These are phyloP conservation scores for Prunella fulvescens DNA, from an alignment of 2,113 vertebrate genomes.

Conservation along the genomic window DNA sequence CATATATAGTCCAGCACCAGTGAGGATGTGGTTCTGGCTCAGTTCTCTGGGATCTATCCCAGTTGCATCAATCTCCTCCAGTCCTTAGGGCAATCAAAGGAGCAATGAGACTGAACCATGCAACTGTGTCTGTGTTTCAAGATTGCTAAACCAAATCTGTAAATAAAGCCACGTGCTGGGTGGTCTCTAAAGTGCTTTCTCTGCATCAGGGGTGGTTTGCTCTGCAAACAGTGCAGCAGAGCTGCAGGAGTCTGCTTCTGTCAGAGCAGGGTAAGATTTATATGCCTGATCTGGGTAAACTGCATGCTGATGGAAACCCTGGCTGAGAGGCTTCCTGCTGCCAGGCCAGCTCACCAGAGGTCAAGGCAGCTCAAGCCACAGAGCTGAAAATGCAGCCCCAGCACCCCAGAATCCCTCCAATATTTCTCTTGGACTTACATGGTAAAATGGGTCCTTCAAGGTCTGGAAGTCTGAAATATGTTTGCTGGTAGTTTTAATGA, in stretches of 20 bases:
- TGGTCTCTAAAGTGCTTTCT: background rate
- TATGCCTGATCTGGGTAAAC: background rate
- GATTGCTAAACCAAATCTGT: background rate
- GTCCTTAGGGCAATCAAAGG: background rate
- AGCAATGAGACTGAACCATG: background rate
- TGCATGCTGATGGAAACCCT: background rate
- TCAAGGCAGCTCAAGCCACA: background rate
- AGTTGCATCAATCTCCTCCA: background rate
- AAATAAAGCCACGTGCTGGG: background rate
- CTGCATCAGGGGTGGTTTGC: background rate
- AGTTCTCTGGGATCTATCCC: background rate
- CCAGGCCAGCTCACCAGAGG: background rate
- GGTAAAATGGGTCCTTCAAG: constrained; percentile 70
- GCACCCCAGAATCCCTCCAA: background rate
- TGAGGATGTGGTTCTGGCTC: background rate
- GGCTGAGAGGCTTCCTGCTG: background rate
- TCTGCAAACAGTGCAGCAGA: background rate
- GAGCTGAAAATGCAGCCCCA: background rate
- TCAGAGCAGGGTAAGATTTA: background rate
- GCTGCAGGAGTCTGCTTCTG: background rate
- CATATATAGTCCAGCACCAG: background rate
- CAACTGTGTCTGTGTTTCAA: background rate
- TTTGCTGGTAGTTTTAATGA: constrained; percentile 62
- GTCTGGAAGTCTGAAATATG: constrained; percentile 63
- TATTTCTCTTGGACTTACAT: constrained; percentile 60